phyloP scores from a whole-genome alignment of 2,113 vertebrate species.

The Rhombomys opimus region DNA sequence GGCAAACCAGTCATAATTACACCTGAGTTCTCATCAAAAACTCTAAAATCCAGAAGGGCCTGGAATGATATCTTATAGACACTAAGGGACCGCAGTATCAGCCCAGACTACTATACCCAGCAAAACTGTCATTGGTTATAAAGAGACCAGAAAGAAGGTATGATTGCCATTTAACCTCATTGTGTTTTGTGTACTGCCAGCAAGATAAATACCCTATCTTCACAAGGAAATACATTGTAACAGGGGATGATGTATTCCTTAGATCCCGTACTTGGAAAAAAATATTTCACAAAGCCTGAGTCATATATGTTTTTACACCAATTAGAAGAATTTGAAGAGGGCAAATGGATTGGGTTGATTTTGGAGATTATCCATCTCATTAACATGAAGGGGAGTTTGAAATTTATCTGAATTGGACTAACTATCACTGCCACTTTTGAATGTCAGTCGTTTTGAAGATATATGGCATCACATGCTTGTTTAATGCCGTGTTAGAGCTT shows the following conservation, averaged over 20 bases:
- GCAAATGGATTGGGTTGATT: not conserved
- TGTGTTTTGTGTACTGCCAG: not conserved
- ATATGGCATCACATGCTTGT: not conserved
- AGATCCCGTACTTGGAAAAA: not conserved
- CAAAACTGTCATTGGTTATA: not conserved
- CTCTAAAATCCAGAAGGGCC: no score
- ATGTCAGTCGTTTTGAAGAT: not conserved
- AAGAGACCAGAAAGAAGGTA: not conserved
- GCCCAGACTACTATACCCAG: no score
- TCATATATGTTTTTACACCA: not conserved
- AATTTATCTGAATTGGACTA: not conserved
- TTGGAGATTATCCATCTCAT: not conserved
- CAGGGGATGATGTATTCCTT: not conserved
- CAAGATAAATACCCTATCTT: not conserved
- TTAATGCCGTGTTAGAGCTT: conserved; percentile 48
- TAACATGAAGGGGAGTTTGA: not conserved
- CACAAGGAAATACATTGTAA: not conserved
- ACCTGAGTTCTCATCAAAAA: no score
- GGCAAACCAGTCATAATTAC: no score
- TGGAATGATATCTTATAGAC: no score
- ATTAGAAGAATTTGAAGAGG: not conserved
- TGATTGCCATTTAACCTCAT: not conserved
- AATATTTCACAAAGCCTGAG: not conserved
- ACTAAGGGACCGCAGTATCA: no score
- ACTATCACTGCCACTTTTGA: conserved; percentile 13